Base-by-base conservation (phyloP, 2,113 vertebrate genomes). In the Pavo muticus region DNA sequence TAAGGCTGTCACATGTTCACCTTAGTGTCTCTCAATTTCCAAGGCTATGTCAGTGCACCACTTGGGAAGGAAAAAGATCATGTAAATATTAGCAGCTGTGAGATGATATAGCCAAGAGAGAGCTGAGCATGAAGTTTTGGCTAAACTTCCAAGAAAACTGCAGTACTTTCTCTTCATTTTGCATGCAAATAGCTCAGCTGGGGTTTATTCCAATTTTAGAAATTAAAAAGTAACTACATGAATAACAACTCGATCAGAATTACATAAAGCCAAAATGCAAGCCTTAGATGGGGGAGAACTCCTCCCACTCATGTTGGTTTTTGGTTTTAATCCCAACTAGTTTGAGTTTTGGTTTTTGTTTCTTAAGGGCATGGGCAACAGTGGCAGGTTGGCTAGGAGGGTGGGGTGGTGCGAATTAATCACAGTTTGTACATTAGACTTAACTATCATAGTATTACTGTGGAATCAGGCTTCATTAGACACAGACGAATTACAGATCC, bases 1-100 rank as follows among this genome's bases (percentile, higher is more conserved):
- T 35, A 39, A 19, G 25, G 23, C 47, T 32, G 21, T 19, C 52
- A 47, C 64, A 32, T 60, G 52, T 50, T 80, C 85, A 91, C 70
- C 77, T 67, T 78, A 14, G 1, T 50, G 88, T 77, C 85, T 78
- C 92, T 50, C n/a, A 88, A 57, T 21, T 92, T 75, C 59, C 92
- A 11, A 19, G 39, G 82, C 89, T 77, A 64, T 40, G 40, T 59
- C 69, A 77, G 71, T 14, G 30, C 14, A 88, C 37, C 63, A 78
- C 30, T 87, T 89, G 88, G 1, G 39, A 94, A 95, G 77, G 78
- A 94, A 87, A 95, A 82, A 96, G 52, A 30, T 87, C 65, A 24
- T 59, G 61, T 8, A 39, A 95, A 63, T 92, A 76, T 3, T 54
- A 47, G 11, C 45, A 70, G 39, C 5, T 8, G 61, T 72, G 73